Percentiles rank a stretch among this genome's conserved stretches.
Evolutionary conservation across 2,797 vertebrate genomes (phyloP).

Genomic region (Eulemur mongoz): DNA sequence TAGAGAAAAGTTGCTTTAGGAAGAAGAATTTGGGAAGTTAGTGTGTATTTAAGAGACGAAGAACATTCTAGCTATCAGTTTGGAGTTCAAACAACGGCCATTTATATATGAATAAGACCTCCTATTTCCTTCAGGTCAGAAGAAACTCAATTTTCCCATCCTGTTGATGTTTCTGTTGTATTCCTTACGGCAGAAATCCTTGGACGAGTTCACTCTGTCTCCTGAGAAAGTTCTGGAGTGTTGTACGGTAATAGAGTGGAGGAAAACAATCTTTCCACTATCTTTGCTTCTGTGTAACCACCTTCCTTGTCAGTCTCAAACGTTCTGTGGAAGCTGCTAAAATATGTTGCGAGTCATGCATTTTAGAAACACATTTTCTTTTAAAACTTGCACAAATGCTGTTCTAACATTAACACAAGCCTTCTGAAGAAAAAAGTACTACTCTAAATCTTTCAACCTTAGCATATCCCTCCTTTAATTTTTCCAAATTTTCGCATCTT

Average conservation of each 20-base stretch:
- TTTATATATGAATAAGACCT: not conserved
- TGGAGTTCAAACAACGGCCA: not conserved
- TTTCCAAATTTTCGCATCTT: not conserved
- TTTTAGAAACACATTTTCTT: not conserved
- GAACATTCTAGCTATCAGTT: not conserved
- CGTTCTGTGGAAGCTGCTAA: not conserved
- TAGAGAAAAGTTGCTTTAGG: not conserved
- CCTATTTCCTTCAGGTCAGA: not conserved
- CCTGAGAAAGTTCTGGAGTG: not conserved
- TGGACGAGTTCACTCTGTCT: not conserved
- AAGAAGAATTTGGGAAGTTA: not conserved
- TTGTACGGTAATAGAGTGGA: rapidly evolving
- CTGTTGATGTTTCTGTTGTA: rapidly evolving
- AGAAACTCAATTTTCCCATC: not conserved
- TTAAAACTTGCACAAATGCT: not conserved
- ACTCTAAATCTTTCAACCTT: not conserved
- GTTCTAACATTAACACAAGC: not conserved
- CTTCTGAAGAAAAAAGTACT: not conserved
- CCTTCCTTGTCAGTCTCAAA: not conserved
- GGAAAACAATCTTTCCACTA: not conserved
- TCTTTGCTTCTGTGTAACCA: not conserved
- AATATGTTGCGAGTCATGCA: not conserved
- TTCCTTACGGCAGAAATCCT: rapidly evolving
- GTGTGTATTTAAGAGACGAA: not conserved
- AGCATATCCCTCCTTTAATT: not conserved